phyloP scores from a whole-genome alignment of 2,797 vertebrate species.

The Tinamus major region DNA sequence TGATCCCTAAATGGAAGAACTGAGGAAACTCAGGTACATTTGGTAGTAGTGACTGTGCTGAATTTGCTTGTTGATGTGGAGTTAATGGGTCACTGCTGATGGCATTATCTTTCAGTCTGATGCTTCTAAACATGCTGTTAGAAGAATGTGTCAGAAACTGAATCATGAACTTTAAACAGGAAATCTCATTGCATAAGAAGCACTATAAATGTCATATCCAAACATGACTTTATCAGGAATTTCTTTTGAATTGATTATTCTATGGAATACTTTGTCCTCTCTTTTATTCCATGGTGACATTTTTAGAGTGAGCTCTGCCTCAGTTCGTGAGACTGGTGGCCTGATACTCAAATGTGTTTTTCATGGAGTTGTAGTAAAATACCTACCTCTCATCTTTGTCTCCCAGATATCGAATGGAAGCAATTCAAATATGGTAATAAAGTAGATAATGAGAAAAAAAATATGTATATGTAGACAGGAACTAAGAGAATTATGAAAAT shows the following conservation, averaged over 20 bases:
- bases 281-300: background rate
- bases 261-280: background rate
- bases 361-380: constrained; percentile 9
- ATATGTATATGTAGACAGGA: constrained; percentile 66
- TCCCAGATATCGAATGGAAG: background rate
- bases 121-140: constrained; percentile 15
- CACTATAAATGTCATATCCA: constrained; percentile 16
- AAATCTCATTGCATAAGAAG: constrained; percentile 32
- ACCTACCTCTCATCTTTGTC: constrained; percentile 6
- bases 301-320: constrained; percentile 1
- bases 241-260: constrained; percentile 66
- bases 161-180: background rate
- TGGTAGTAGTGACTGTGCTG: background rate
- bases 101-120: background rate
- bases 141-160: background rate
- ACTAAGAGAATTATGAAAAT: constrained; percentile 79
- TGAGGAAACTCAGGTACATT: constrained; percentile 5
- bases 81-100: constrained; percentile 9
- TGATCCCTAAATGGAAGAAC: constrained; percentile 23
- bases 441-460: constrained; percentile 74
- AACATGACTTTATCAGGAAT: constrained; percentile 31
- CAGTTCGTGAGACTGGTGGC: background rate
- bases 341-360: background rate
- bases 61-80: constrained; percentile 13
- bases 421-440: constrained; percentile 71